Evolutionary conservation across 2,113 vertebrate genomes (phyloP).

Genomic region (Rhipidura dahli): DNA sequence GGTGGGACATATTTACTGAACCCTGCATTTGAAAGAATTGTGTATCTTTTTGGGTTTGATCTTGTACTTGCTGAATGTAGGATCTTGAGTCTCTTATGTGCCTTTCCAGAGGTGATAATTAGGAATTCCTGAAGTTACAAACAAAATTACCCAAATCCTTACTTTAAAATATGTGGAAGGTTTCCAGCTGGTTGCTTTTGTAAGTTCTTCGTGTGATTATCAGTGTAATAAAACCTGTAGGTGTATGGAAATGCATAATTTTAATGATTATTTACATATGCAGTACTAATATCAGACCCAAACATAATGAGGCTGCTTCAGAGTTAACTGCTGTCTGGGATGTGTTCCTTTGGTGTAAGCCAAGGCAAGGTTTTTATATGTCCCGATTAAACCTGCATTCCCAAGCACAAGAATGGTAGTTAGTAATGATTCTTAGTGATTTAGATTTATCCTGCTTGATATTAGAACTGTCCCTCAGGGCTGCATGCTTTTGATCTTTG

Average conservation of each 20-base stretch:
- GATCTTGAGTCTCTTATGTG: neutral
- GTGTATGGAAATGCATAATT: neutral
- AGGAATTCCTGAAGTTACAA: neutral
- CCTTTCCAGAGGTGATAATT: neutral
- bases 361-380: neutral
- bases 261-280: neutral
- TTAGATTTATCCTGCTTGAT: conserved; percentile 56
- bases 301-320: neutral
- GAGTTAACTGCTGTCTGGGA: neutral
- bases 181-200: neutral
- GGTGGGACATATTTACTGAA: neutral
- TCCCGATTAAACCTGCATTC: conserved; percentile 17
- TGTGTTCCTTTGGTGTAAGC: neutral
- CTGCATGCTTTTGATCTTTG: conserved; percentile 23
- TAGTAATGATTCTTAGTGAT: conserved; percentile 26
- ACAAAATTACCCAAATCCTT: neutral
- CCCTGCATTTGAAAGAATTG: neutral
- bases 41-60: rapidly evolving
- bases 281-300: neutral
- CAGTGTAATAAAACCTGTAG: neutral
- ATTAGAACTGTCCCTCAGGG: neutral
- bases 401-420: conserved; percentile 9
- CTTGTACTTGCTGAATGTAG: neutral
- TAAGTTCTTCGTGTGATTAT: neutral
- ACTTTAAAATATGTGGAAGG: neutral